Percentiles rank a stretch among this genome's conserved stretches.
Evolutionary conservation across 2,797 vertebrate species (phyloP).

Genomic region (Pangasius krempfi): DNA sequence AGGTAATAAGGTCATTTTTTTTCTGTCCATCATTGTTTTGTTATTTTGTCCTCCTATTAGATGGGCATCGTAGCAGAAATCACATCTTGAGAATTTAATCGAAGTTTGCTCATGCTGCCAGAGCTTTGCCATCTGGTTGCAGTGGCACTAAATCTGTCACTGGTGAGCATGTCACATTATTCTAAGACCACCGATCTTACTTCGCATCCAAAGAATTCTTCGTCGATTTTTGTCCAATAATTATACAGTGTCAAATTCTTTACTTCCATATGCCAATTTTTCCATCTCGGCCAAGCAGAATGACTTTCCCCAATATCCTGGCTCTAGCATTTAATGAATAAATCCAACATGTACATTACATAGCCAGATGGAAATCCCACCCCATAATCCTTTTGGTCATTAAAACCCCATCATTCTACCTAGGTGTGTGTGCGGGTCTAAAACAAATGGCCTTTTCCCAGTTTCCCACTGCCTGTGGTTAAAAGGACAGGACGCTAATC

Average conservation of each 20-base stretch:
- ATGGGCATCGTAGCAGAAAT: not conserved
- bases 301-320: not conserved
- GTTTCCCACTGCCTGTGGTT: not conserved
- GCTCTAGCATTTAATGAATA: not conserved
- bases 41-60: too few relatives aligned
- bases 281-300: not conserved
- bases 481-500: constrained; percentile 38
- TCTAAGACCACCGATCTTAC: too few relatives aligned
- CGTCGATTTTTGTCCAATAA: not conserved
- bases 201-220: not conserved
- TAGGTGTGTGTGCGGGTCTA: not conserved
- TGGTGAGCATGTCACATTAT: too few relatives aligned
- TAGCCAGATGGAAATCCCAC: not conserved
- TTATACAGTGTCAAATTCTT: not conserved
- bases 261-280: not conserved
- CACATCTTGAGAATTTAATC: not conserved
- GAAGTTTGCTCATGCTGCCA: not conserved
- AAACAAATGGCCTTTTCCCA: constrained; percentile 9
- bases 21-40: not conserved
- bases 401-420: not conserved
- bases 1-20: not conserved
- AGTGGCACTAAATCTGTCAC: too few relatives aligned
- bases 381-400: not conserved
- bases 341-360: not conserved
- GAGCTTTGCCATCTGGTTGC: not conserved